phyloP scores from a whole-genome alignment of 2,797 vertebrate species.

The Acanthornis magna region DNA sequence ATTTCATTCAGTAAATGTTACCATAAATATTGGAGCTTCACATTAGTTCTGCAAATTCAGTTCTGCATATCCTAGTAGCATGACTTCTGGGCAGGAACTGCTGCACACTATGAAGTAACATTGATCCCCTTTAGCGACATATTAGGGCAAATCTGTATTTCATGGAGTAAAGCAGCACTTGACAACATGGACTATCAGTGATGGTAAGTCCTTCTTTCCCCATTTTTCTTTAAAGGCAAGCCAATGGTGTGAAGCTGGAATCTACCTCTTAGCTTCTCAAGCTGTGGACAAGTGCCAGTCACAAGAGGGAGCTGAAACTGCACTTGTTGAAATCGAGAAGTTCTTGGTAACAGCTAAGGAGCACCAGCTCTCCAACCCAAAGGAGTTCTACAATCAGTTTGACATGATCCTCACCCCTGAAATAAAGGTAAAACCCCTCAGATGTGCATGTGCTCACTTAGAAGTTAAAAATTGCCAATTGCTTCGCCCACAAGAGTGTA shows the following conservation, averaged over 20 bases:
- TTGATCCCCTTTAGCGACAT: not conserved
- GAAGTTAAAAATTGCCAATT: not conserved
- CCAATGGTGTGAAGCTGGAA: constrained; percentile 92
- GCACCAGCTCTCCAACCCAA: constrained; percentile 82
- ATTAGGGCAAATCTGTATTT: not conserved
- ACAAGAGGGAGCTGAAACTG: constrained; percentile 92
- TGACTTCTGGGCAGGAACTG: not conserved
- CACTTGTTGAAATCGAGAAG: constrained; percentile 85
- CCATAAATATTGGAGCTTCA: not conserved
- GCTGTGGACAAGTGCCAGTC: constrained; percentile 96
- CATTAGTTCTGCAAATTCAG: not conserved
- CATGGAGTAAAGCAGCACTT: not conserved
- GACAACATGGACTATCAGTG: not conserved
- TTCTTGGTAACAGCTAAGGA: constrained; percentile 85
- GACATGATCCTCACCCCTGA: constrained; percentile 85
- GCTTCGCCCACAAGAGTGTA: not conserved
- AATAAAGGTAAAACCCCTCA: constrained; percentile 80
- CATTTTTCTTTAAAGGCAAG: constrained; percentile 80
- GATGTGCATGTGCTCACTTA: not conserved
- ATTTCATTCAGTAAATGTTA: not conserved
- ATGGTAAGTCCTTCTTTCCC: not conserved
- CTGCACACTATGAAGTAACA: not conserved
- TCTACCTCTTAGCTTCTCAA: constrained; percentile 95
- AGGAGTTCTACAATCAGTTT: constrained; percentile 90
- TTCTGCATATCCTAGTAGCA: not conserved